Evolutionary conservation across 2,888 invertebrate species (phyloP).

Genomic region (Eupithecia pulchellata): DNA sequence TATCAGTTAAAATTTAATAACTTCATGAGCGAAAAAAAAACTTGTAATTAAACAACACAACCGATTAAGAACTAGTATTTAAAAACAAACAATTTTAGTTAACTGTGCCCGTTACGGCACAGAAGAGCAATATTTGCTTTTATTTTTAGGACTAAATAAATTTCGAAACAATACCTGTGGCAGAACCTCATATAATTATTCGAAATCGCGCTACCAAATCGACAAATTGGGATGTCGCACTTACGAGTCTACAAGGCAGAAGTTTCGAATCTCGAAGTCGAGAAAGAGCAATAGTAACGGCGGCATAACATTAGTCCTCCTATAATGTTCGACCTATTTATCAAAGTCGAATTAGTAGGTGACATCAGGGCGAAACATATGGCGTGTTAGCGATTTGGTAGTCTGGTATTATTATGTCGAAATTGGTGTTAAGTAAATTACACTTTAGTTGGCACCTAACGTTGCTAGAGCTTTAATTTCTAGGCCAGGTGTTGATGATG

Average conservation of each 20-base stretch:
- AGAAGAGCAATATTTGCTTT: neutral
- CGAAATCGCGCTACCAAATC: neutral
- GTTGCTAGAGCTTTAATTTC: slow-evolving; percentile 40
- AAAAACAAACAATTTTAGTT: too few relatives aligned
- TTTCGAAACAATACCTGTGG: neutral
- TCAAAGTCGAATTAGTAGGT: slow-evolving; percentile 79
- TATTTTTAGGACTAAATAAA: neutral
- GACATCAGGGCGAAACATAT: slow-evolving; percentile 77
- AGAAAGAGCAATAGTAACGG: slow-evolving; percentile 39
- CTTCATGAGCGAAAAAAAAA: too few relatives aligned
- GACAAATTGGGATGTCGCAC: neutral
- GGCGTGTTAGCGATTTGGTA: slow-evolving; percentile 64
- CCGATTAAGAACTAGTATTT: neutral
- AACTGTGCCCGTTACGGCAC: neutral
- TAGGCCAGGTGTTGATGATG: slow-evolving; percentile 20
- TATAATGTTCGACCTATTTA: slow-evolving; percentile 73
- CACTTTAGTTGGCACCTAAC: slow-evolving; percentile 54
- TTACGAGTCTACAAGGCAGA: neutral
- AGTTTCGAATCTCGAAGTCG: slow-evolving; percentile 14
- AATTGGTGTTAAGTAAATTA: slow-evolving; percentile 79
- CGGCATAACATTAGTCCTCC: slow-evolving; percentile 53
- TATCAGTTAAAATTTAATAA: too few relatives aligned
- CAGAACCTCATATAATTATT: neutral
- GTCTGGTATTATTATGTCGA: slow-evolving; percentile 70
- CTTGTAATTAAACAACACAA: too few relatives aligned